Evolutionary conservation across 2,113 vertebrate species (phyloP).

Genomic region (Passer domesticus): DNA sequence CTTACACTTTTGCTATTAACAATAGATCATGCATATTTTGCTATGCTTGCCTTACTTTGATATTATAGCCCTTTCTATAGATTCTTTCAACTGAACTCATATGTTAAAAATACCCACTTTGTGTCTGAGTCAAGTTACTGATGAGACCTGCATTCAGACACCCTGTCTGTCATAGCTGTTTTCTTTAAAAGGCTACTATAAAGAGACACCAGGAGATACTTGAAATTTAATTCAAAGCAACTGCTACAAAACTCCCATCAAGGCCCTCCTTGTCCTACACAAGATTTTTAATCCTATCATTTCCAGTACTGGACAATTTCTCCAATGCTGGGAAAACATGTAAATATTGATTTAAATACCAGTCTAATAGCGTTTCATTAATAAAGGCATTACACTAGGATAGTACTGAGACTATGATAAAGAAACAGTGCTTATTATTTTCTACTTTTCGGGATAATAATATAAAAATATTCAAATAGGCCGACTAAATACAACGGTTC

Average conservation of each 20-base stretch:
- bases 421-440: neutral
- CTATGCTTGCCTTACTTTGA: conserved; percentile 63
- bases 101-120: conserved; percentile 43
- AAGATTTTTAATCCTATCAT: neutral
- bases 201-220: neutral
- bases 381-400: neutral
- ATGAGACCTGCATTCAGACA: neutral
- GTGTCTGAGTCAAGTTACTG: conserved; percentile 49
- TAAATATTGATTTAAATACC: conserved; percentile 11
- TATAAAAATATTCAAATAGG: neutral
- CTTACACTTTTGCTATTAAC: neutral
- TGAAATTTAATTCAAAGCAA: conserved; percentile 24
- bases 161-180: neutral
- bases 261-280: neutral
- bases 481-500: neutral
- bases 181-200: neutral
- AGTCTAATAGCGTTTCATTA: neutral
- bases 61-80: conserved; percentile 61
- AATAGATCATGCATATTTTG: conserved; percentile 53
- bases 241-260: neutral
- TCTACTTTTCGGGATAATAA: neutral
- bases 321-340: neutral
- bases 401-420: neutral
- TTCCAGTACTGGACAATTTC: neutral
- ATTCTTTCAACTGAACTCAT: neutral